phyloP scores from a whole-genome alignment of 2,888 invertebrate genomes.

The Perizoma flavofasciatum region DNA sequence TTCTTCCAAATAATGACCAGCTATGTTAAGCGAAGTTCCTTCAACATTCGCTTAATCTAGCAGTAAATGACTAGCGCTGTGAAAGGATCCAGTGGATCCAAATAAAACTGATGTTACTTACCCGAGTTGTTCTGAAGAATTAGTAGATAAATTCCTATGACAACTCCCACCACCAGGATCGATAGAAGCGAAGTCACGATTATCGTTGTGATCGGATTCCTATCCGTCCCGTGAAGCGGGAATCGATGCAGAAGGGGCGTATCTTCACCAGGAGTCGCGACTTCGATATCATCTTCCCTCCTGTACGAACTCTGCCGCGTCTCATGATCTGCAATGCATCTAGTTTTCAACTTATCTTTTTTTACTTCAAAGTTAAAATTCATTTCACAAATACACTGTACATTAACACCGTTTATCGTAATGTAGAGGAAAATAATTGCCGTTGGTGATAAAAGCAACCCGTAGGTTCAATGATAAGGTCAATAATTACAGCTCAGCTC shows the following conservation, averaged over 20 bases:
- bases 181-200: slow-evolving; percentile 56
- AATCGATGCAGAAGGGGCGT: slow-evolving; percentile 62
- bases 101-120: slow-evolving; percentile 35
- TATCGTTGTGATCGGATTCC: slow-evolving; percentile 46
- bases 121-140: slow-evolving; percentile 62
- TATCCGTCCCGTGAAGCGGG: slow-evolving; percentile 34
- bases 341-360: too few species aligned
- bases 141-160: slow-evolving; percentile 70
- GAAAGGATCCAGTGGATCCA: too few species aligned
- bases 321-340: slow-evolving; percentile 60
- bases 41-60: too few species aligned
- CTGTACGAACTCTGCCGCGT: slow-evolving; percentile 55
- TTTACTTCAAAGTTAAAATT: slow-evolving; percentile 7
- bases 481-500: slow-evolving; percentile 27
- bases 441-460: slow-evolving; percentile 14
- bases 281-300: slow-evolving; percentile 36
- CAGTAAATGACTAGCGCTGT: too few species aligned
- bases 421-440: slow-evolving; percentile 13
- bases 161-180: slow-evolving; percentile 59
- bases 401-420: neutral
- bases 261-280: slow-evolving; percentile 42
- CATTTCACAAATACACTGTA: slow-evolving; percentile 5
- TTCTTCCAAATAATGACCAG: too few species aligned
- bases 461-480: slow-evolving; percentile 13
- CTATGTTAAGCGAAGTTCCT: too few species aligned